Evolutionary conservation across 2,113 vertebrate genomes (phyloP).

Genomic region (Melierax canorus): DNA sequence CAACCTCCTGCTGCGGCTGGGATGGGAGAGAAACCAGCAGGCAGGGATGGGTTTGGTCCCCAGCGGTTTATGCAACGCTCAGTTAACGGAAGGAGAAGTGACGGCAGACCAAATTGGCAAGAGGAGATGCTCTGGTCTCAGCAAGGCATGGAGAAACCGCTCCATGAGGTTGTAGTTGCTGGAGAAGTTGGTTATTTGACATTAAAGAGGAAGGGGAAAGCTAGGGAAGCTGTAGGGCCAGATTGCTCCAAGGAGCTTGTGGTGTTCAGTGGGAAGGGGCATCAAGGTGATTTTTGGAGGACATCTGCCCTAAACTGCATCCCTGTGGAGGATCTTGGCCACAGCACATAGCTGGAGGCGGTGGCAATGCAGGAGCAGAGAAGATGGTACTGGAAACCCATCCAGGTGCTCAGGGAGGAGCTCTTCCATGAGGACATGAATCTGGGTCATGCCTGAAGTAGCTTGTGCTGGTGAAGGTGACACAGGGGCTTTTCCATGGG

Average conservation of each 20-base stretch:
- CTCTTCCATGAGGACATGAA: background rate
- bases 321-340: background rate
- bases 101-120: rapidly evolving
- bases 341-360: background rate
- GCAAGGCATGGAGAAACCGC: background rate
- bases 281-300: background rate
- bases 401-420: background rate
- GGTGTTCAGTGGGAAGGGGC: background rate
- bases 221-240: background rate
- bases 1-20: background rate
- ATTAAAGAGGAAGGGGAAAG: background rate
- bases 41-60: background rate
- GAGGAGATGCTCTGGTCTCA: background rate
- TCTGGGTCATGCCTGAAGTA: background rate
- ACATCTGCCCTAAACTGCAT: background rate
- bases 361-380: background rate
- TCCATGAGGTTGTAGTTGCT: background rate
- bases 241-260: rapidly evolving
- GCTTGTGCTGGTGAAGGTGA: background rate
- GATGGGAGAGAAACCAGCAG: background rate
- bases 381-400: background rate
- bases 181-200: background rate
- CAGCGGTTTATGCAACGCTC: background rate
- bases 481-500: background rate
- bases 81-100: background rate